phyloP scores from a whole-genome alignment of 2,113 vertebrate species.

The Heliornis fulica region DNA sequence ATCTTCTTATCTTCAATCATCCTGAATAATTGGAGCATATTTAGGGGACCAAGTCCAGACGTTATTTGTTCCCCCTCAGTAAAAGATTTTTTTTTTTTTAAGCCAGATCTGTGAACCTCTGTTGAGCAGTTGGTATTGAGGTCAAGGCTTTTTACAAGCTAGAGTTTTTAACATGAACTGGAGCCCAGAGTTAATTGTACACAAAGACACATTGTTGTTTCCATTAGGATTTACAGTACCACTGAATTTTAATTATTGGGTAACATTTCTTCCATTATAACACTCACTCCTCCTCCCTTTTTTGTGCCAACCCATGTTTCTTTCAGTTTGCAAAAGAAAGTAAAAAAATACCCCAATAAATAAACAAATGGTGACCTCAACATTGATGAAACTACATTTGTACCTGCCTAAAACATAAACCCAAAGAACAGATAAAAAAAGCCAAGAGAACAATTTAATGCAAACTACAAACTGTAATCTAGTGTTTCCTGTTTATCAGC shows the following conservation, averaged over 20 bases:
- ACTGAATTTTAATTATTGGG: constrained; percentile 72
- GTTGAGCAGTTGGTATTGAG: constrained; percentile 64
- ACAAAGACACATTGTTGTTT: constrained; percentile 74
- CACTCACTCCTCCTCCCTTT: constrained; percentile 14
- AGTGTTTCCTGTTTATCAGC: constrained; percentile 32
- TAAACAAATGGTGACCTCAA: neutral
- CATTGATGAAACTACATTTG: neutral
- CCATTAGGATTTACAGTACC: constrained; percentile 67
- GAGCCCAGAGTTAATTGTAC: constrained; percentile 71
- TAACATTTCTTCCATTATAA: constrained; percentile 67
- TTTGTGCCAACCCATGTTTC: constrained; percentile 20
- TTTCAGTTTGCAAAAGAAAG: constrained; percentile 7
- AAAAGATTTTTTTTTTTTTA: neutral
- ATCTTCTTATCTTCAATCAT: constrained; percentile 43
- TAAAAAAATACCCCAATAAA: constrained; percentile 8
- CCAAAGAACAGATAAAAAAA: neutral
- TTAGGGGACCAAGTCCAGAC: constrained; percentile 31
- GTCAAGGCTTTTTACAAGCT: constrained; percentile 69
- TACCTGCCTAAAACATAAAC: neutral
- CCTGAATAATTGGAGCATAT: constrained; percentile 58
- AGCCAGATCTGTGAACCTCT: constrained; percentile 62
- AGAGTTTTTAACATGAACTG: constrained; percentile 68
- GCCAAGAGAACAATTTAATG: neutral
- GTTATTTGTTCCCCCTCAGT: constrained; percentile 48
- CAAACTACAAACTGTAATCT: neutral